These are phyloP conservation scores for Sarcophaga subvicina DNA, from an alignment of 2,888 invertebrate species.

Conservation along the genomic window DNA sequence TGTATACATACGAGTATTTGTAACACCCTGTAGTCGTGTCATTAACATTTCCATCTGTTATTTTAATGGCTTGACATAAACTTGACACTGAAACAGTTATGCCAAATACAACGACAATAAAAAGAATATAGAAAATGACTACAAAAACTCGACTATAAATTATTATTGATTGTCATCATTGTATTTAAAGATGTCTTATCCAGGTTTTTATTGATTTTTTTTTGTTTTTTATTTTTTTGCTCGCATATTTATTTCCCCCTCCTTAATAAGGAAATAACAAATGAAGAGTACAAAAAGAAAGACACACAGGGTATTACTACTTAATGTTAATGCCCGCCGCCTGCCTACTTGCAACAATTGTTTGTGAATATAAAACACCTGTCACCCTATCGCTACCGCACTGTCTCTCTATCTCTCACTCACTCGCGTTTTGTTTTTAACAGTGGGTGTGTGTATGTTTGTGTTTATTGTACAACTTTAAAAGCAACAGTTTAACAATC, in stretches of 20 bases:
- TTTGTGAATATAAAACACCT: constrained; percentile 38
- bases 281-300: constrained; percentile 2
- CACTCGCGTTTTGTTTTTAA: neutral
- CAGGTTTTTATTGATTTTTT: constrained; percentile 54
- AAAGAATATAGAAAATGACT: neutral
- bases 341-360: neutral
- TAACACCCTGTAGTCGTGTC: neutral
- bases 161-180: constrained; percentile 23
- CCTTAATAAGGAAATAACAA: constrained; percentile 28
- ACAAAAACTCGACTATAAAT: constrained; percentile 17
- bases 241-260: neutral
- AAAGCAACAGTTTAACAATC: constrained; percentile 66
- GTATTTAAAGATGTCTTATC: constrained; percentile 54
- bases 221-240: neutral
- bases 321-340: constrained; percentile 7
- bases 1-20: too few relatives aligned
- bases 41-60: neutral
- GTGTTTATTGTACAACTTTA: neutral
- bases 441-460: too few relatives aligned
- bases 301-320: neutral
- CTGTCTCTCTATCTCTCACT: too few relatives aligned
- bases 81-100: constrained; percentile 52
- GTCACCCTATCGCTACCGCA: neutral
- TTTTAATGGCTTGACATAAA: constrained; percentile 4
- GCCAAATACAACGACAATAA: neutral